Conservation (phyloP, 2,797 vertebrate species). For the Capromys pilorides region DNA sequence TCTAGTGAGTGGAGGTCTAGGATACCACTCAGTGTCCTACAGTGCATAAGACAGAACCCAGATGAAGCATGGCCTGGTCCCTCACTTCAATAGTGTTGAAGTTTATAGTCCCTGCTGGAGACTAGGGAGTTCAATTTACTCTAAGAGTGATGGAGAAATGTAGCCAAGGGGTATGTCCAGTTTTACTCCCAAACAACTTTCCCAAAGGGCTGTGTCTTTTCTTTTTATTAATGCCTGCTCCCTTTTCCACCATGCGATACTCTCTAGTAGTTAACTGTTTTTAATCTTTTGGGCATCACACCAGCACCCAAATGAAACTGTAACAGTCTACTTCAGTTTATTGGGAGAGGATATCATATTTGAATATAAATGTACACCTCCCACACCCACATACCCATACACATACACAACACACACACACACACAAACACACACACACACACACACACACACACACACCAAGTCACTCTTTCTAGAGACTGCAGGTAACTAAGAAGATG, state of each 20-base stretch:
- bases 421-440: neutral
- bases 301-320: neutral
- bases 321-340: rapidly evolving
- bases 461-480: neutral
- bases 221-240: no score
- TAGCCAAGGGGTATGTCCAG: neutral
- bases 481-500: neutral
- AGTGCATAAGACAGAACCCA: no score
- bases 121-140: neutral
- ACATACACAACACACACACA: no score
- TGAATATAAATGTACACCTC: neutral
- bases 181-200: neutral
- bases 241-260: neutral
- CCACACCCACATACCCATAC: no score
- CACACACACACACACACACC: neutral
- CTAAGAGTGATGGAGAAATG: neutral
- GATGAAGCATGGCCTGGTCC: neutral
- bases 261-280: neutral
- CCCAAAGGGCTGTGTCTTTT: neutral
- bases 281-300: neutral
- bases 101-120: neutral
- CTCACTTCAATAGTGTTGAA: rapidly evolving
- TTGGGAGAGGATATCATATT: neutral
- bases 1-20: neutral
- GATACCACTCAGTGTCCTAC: rapidly evolving